These are phyloP conservation scores for Telmatochromis sp. DNA, from an alignment of 2,113 vertebrate genomes.

Conservation along the genomic window DNA sequence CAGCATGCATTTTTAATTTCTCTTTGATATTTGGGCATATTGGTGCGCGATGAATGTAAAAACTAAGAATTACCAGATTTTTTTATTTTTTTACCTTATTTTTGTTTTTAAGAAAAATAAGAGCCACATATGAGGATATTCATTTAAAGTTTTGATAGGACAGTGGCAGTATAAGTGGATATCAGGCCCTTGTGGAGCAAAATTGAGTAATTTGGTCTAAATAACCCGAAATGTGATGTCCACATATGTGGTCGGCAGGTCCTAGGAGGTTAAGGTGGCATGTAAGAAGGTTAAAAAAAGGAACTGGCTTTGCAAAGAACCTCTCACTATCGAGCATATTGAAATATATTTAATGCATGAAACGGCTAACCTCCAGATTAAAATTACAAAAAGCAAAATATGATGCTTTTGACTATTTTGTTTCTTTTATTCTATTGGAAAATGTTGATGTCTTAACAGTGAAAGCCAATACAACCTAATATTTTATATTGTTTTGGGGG, in stretches of 20 bases:
- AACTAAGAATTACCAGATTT: background rate
- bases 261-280: background rate
- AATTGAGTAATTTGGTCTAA: background rate
- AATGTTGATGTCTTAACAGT: background rate
- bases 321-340: background rate
- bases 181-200: background rate
- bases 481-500: background rate
- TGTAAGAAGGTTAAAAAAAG: background rate
- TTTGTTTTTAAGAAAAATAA: background rate
- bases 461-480: background rate
- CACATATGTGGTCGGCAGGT: background rate
- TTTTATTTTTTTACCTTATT: background rate
- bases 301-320: background rate
- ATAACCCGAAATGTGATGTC: background rate
- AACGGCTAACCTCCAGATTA: background rate
- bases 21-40: background rate
- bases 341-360: background rate
- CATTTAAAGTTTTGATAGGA: background rate
- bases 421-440: background rate
- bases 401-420: background rate
- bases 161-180: background rate
- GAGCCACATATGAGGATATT: background rate
- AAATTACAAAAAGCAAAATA: background rate
- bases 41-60: background rate
- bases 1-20: background rate